A percentile compares a stretch with the other conserved stretches of the same genome.
Conservation (phyloP, 2,888 invertebrate genomes). For the Zeuzera pyrina region DNA sequence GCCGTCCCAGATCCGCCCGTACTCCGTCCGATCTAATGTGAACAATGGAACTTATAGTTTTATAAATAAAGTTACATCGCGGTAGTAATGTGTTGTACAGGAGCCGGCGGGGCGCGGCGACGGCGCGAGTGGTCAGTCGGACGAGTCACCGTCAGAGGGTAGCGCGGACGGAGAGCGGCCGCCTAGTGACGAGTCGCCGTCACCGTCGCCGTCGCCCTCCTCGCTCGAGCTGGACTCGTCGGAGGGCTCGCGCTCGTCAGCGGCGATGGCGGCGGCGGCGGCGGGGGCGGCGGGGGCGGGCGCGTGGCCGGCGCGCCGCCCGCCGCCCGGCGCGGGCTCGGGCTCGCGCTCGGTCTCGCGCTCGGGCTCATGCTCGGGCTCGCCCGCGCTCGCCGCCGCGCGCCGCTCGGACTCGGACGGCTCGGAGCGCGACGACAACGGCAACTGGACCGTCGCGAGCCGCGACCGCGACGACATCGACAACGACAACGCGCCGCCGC, state of each 20-base stretch:
- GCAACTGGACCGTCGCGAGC: constrained; percentile 12
- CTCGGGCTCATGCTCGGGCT: constrained; percentile 12
- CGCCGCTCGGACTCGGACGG: constrained; percentile 19
- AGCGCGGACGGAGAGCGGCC: constrained; percentile 16
- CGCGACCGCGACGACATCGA: constrained; percentile 7
- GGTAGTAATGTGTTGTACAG: no score
- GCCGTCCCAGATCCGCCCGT: no score
- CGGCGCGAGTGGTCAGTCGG: constrained; percentile 27
- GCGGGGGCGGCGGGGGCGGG: constrained; percentile 23
- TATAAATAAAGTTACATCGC: no score
- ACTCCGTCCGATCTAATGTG: no score
- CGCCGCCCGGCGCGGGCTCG: constrained; percentile 23
- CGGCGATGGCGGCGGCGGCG: constrained; percentile 12
- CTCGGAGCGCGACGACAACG: constrained; percentile 9
- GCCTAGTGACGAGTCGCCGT: constrained; percentile 8
- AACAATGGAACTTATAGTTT: no score
- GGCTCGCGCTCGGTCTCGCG: constrained; percentile 40
- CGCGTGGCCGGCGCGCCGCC: constrained; percentile 26
- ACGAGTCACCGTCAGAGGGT: constrained; percentile 9
- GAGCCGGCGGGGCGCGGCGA: constrained; percentile 18
- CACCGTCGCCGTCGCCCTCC: constrained; percentile 32
- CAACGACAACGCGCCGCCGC: constrained; percentile 6
- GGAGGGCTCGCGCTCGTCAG: constrained; percentile 2
- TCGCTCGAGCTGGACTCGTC: constrained; percentile 45
- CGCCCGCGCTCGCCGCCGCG: constrained; percentile 26